phyloP scores from a whole-genome alignment of 2,797 vertebrate genomes.

The Typhlichthys subterraneus region DNA sequence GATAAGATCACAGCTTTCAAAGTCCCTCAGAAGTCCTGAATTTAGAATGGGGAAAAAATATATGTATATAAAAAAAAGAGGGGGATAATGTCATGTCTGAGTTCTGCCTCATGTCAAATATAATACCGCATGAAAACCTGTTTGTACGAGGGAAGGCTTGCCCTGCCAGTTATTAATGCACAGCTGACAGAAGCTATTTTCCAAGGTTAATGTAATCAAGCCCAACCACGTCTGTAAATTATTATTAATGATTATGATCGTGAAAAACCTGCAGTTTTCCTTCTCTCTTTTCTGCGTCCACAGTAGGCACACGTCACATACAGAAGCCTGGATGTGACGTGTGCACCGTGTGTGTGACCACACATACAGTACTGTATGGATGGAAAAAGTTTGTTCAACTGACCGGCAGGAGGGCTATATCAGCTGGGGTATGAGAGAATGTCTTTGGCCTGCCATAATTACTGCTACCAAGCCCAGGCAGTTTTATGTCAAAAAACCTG shows the following conservation, averaged over 20 bases:
- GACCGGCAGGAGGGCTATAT: slow-evolving; percentile 59
- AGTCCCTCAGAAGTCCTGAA: slow-evolving; percentile 3
- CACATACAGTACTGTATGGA: background rate
- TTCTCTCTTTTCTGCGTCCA: slow-evolving; percentile 10
- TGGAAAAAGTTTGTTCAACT: slow-evolving; percentile 42
- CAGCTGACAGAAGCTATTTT: slow-evolving; percentile 15
- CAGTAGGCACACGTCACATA: slow-evolving; percentile 6
- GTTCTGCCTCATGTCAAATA: slow-evolving; percentile 1
- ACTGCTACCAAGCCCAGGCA: slow-evolving; percentile 71
- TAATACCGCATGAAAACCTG: background rate
- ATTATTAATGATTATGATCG: background rate
- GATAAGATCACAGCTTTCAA: slow-evolving; percentile 29
- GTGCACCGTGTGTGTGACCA: too few species aligned
- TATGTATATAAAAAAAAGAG: background rate
- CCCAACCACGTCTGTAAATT: background rate
- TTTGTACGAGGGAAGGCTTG: background rate
- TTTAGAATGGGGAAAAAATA: background rate
- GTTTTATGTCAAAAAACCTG: slow-evolving; percentile 82
- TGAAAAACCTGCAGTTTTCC: background rate
- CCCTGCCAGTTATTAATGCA: slow-evolving; percentile 1
- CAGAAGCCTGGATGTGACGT: slow-evolving; percentile 1
- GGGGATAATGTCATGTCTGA: slow-evolving; percentile 3
- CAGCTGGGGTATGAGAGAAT: slow-evolving; percentile 66
- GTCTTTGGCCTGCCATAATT: slow-evolving; percentile 69
- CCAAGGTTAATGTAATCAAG: slow-evolving; percentile 8